These are phyloP conservation scores for Diplolepis rosae DNA, from an alignment of 2,888 invertebrate species.

Conservation along the genomic window DNA sequence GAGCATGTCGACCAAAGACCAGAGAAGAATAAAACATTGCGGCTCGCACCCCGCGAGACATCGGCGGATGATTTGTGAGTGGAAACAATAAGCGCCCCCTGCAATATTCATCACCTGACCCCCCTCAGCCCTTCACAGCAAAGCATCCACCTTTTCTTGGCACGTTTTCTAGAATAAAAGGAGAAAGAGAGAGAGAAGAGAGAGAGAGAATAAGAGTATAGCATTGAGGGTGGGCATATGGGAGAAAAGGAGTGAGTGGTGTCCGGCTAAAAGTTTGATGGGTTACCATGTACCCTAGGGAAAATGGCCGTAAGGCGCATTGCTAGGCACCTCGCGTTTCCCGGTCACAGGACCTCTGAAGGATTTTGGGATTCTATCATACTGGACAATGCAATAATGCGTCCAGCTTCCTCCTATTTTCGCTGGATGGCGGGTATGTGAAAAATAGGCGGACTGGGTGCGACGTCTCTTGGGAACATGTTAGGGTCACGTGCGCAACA, in stretches of 20 bases:
- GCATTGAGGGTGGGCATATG: slow-evolving; percentile 44
- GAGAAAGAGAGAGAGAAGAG: slow-evolving; percentile 45
- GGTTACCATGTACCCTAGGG: slow-evolving; percentile 68
- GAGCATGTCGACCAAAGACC: slow-evolving; percentile 58
- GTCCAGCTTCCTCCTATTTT: slow-evolving; percentile 51
- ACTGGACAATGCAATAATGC: slow-evolving; percentile 73
- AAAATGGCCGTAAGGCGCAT: slow-evolving; percentile 64
- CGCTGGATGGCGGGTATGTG: slow-evolving; percentile 49
- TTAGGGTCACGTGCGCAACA: slow-evolving; percentile 21
- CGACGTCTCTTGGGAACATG: slow-evolving; percentile 18
- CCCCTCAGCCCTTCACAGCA: slow-evolving; percentile 45
- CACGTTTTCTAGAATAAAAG: slow-evolving; percentile 49
- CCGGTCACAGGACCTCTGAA: slow-evolving; percentile 64
- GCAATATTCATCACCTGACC: slow-evolving; percentile 71
- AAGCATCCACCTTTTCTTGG: slow-evolving; percentile 38
- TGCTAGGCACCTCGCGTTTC: slow-evolving; percentile 68
- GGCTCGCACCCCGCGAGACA: slow-evolving; percentile 69
- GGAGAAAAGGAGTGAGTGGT: slow-evolving; percentile 59
- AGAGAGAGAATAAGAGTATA: slow-evolving; percentile 44
- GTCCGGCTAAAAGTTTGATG: slow-evolving; percentile 74
- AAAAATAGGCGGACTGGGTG: slow-evolving; percentile 58
- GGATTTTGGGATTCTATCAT: slow-evolving; percentile 74
- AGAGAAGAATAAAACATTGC: slow-evolving; percentile 69
- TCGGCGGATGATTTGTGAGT: slow-evolving; percentile 73
- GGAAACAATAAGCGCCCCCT: slow-evolving; percentile 73